Percentiles rank a stretch among this genome's conserved stretches.
phyloP scores from a whole-genome alignment of 2,888 invertebrate genomes.

The Flexamia atlantica region DNA sequence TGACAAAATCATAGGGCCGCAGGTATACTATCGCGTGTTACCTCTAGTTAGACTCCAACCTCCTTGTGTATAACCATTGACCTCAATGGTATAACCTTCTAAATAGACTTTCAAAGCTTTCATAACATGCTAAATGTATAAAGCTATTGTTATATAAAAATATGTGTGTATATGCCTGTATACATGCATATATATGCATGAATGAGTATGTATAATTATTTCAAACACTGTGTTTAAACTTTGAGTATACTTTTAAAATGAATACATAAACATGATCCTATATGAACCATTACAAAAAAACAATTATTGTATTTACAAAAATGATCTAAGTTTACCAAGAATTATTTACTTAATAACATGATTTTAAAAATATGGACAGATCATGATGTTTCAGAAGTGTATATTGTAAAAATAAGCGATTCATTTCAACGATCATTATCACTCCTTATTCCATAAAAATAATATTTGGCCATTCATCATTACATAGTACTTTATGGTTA shows the following conservation, averaged over 20 bases:
- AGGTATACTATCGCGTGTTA: no score
- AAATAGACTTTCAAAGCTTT: slow-evolving; percentile 39
- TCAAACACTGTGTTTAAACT: background rate
- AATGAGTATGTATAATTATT: slow-evolving; percentile 7
- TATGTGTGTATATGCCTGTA: slow-evolving; percentile 17
- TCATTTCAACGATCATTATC: background rate
- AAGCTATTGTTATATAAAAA: slow-evolving; percentile 39
- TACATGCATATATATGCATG: slow-evolving; percentile 1
- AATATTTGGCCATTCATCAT: background rate
- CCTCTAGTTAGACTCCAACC: no score
- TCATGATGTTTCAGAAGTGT: background rate
- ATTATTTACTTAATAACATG: background rate
- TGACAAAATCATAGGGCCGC: no score
- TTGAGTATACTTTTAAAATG: slow-evolving; percentile 12
- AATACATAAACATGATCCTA: slow-evolving; percentile 3
- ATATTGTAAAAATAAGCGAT: background rate
- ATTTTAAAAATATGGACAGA: slow-evolving; percentile 30
- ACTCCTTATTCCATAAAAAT: background rate
- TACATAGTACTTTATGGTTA: background rate
- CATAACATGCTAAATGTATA: slow-evolving; percentile 28
- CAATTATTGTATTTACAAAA: background rate
- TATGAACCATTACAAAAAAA: background rate
- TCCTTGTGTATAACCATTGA: no score
- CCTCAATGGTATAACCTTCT: no score
- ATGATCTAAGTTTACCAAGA: background rate